Conservation (phyloP, 2,797 vertebrate genomes). For the Cebuella pygmaea region DNA sequence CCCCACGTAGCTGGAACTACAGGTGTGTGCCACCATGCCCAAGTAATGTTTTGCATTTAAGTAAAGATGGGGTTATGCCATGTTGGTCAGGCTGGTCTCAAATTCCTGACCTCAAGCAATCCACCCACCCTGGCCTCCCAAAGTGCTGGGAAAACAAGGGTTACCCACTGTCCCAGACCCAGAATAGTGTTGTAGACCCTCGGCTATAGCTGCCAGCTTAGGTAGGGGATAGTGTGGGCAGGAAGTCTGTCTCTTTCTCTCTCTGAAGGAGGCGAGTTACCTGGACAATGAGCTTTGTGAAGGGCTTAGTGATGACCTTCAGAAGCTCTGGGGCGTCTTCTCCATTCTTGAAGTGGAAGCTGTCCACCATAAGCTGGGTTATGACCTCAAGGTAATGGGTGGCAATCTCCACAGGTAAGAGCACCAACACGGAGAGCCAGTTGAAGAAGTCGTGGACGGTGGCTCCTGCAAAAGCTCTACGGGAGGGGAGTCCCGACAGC, state of each 20-base stretch:
- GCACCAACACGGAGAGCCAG: slow-evolving; percentile 94
- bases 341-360: slow-evolving; percentile 92
- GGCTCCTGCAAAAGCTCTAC: slow-evolving; percentile 96
- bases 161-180: background rate
- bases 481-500: background rate
- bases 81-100: background rate
- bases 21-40: background rate
- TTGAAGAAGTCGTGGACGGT: slow-evolving; percentile 99
- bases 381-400: slow-evolving; percentile 91
- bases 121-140: background rate
- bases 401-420: slow-evolving; percentile 93
- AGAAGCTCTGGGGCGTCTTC: slow-evolving; percentile 94
- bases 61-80: background rate
- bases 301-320: slow-evolving; percentile 96
- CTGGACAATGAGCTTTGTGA: slow-evolving; percentile 95
- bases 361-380: slow-evolving; percentile 88
- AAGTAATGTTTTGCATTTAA: background rate
- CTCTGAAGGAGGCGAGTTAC: slow-evolving; percentile 62
- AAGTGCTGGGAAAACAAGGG: background rate
- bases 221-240: fast-evolving
- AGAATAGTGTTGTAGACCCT: background rate
- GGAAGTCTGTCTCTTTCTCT: background rate
- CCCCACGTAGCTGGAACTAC: background rate
- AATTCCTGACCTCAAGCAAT: background rate
- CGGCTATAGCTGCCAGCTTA: fast-evolving